These are phyloP conservation scores for Leptinotarsa tumamoca DNA, from an alignment of 2,888 invertebrate species.

Conservation along the genomic window DNA sequence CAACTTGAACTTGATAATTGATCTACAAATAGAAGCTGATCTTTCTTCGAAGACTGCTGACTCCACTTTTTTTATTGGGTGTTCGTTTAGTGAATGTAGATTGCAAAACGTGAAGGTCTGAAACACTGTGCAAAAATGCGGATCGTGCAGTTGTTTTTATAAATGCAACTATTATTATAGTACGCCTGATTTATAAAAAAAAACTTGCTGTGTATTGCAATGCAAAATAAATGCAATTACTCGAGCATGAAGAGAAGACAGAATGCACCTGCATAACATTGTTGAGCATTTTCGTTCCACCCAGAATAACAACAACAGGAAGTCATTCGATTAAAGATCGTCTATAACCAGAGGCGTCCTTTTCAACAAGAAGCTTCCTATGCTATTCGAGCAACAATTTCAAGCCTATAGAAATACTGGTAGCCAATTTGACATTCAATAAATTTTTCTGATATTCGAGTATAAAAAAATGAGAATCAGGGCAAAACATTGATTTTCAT, in stretches of 20 bases:
- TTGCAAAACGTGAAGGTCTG: neutral
- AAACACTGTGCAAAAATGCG: neutral
- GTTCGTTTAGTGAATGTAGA: neutral
- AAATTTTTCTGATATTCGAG: too few relatives aligned
- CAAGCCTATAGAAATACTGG: too few relatives aligned
- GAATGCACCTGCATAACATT: conserved; percentile 53
- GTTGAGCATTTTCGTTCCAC: conserved; percentile 47
- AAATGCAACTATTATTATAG: conserved; percentile 8
- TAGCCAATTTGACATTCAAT: too few relatives aligned
- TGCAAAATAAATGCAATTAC: conserved; percentile 51
- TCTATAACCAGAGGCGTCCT: conserved; percentile 27
- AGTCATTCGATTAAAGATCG: conserved; percentile 51
- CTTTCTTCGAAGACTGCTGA: neutral
- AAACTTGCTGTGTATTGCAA: conserved; percentile 5
- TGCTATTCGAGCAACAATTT: too few relatives aligned
- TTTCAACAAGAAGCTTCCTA: neutral
- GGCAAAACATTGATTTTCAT: too few relatives aligned
- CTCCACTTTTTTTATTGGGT: neutral
- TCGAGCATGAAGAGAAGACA: conserved; percentile 55
- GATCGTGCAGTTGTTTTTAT: conserved; percentile 16
- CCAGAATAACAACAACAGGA: conserved; percentile 51
- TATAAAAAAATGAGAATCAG: too few relatives aligned
- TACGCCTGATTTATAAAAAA: conserved; percentile 8
- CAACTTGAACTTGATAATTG: neutral
- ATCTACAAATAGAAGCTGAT: neutral